A percentile compares a stretch with the other conserved stretches of the same genome.
Evolutionary conservation across 2,888 invertebrate genomes (phyloP).

Genomic region (Stenodema calcarata): DNA sequence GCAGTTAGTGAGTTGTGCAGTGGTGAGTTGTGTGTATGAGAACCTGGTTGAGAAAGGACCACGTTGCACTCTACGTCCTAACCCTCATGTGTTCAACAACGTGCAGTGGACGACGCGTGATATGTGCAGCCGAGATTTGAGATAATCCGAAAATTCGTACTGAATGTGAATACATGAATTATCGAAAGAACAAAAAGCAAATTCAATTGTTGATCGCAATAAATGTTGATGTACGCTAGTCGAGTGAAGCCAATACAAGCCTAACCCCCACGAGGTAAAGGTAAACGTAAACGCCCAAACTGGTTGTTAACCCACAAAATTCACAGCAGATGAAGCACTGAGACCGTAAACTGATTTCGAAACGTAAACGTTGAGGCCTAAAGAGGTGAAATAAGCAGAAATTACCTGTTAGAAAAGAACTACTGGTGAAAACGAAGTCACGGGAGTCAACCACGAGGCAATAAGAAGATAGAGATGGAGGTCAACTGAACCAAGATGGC

Average conservation of each 20-base stretch:
- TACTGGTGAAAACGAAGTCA: background rate
- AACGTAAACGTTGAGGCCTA: no score
- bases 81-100: no score
- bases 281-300: background rate
- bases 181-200: no score
- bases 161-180: no score
- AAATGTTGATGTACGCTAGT: background rate
- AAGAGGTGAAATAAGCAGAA: background rate
- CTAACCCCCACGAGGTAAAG: background rate
- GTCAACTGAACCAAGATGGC: constrained; percentile 5
- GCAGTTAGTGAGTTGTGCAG: no score
- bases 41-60: background rate
- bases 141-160: no score
- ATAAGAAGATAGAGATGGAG: constrained; percentile 18
- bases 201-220: no score
- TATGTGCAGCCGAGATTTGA: no score
- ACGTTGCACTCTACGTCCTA: background rate
- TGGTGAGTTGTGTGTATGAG: no score
- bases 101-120: no score
- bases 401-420: background rate
- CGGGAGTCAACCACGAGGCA: constrained; percentile 30
- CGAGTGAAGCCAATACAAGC: background rate
- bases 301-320: background rate
- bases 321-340: no score
- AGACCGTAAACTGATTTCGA: no score